Evolutionary conservation across 2,113 vertebrate genomes (phyloP).

Genomic region (Clupea harengus): DNA sequence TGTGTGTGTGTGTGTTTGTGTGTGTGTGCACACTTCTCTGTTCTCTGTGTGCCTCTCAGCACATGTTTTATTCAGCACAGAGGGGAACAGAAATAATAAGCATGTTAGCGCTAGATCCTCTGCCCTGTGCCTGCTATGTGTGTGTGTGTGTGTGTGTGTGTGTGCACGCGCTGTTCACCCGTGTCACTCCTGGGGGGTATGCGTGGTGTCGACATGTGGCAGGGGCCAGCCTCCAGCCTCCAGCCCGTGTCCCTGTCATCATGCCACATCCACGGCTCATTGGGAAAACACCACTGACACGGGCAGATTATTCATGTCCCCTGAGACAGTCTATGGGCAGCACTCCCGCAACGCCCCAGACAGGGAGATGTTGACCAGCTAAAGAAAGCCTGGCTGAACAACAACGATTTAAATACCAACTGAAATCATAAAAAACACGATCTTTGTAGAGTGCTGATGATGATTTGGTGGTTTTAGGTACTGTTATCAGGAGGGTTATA

Average conservation of each 20-base stretch:
- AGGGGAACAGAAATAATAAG: neutral
- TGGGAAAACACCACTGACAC: neutral
- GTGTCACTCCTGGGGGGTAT: neutral
- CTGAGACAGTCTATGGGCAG: neutral
- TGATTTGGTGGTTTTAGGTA: too few species aligned
- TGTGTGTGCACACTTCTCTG: neutral
- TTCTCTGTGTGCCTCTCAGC: neutral
- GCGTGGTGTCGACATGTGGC: neutral
- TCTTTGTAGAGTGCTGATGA: too few species aligned
- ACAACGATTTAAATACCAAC: too few species aligned
- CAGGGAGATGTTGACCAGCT: neutral
- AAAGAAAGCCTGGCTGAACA: too few species aligned
- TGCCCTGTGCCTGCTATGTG: constrained; percentile 2
- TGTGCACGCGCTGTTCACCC: neutral
- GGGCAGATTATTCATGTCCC: too few species aligned
- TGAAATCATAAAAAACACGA: too few species aligned
- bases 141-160: constrained; percentile 1
- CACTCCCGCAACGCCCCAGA: neutral
- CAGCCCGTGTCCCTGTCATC: too few species aligned
- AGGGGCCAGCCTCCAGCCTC: neutral
- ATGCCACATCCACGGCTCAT: neutral
- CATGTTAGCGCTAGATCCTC: constrained; percentile 3
- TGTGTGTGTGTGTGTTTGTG: neutral
- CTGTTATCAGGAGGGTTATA: too few species aligned
- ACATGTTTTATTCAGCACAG: constrained; percentile 2